These are phyloP conservation scores for Lithobates pipiens DNA, from an alignment of 2,797 vertebrate species.

Conservation along the genomic window DNA sequence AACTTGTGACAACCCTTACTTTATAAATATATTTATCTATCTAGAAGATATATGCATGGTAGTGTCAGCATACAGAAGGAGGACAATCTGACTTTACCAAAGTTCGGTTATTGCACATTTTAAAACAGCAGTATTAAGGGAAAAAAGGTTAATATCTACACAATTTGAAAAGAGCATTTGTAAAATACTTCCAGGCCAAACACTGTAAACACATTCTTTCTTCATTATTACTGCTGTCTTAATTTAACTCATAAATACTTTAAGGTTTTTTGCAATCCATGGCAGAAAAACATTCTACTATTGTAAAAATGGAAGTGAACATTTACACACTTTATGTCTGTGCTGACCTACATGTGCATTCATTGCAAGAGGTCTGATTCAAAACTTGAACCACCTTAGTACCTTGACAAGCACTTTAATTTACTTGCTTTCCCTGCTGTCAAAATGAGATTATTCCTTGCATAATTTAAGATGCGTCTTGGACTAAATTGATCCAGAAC, in stretches of 20 bases:
- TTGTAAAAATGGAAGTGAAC: neutral
- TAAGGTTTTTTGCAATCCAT: neutral
- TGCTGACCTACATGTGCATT: conserved; percentile 49
- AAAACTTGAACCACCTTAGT: conserved; percentile 10
- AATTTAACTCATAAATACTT: neutral
- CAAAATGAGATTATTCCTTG: neutral
- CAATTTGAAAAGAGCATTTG: neutral
- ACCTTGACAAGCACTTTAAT: conserved; percentile 1
- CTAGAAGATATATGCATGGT: conserved; percentile 40
- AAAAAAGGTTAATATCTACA: neutral
- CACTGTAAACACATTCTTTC: neutral
- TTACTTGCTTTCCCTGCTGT: neutral
- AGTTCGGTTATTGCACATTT: neutral
- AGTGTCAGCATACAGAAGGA: conserved; percentile 35
- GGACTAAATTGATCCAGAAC: neutral
- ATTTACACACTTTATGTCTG: neutral
- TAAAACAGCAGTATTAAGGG: neutral
- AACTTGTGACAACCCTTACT: conserved; percentile 57
- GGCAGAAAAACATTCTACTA: neutral
- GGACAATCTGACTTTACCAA: neutral
- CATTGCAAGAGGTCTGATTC: neutral
- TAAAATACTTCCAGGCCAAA: neutral
- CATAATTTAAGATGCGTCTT: neutral
- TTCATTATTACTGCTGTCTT: neutral
- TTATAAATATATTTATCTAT: conserved; percentile 18